These are phyloP conservation scores for Ferrisia virgata DNA, from an alignment of 2,888 invertebrate genomes.

Conservation along the genomic window DNA sequence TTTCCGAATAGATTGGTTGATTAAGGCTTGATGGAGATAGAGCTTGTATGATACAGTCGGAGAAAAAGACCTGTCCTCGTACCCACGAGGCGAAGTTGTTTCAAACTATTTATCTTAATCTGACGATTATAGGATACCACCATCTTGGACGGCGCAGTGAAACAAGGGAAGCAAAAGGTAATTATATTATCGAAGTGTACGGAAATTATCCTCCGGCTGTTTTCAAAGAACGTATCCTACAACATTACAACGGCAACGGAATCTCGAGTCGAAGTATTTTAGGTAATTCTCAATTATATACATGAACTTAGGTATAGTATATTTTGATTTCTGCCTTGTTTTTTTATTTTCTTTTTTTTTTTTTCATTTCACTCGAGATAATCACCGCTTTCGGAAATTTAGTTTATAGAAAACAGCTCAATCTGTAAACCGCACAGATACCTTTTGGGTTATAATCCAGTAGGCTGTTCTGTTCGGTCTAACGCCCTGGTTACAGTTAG, in stretches of 20 bases:
- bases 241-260: not conserved
- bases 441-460: not conserved
- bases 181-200: not conserved
- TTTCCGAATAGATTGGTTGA: slow-evolving; percentile 7
- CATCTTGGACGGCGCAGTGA: not conserved
- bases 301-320: not conserved
- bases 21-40: slow-evolving; percentile 21
- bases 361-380: not conserved
- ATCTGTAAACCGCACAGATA: slow-evolving; percentile 12
- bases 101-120: slow-evolving; percentile 28
- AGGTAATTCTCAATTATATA: not conserved
- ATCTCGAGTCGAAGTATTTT: not conserved
- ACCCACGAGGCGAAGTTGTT: slow-evolving; percentile 14
- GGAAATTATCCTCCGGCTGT: not conserved
- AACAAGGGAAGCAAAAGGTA: not conserved
- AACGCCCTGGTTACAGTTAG: slow-evolving; percentile 22
- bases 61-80: slow-evolving; percentile 23
- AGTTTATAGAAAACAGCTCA: slow-evolving; percentile 11
- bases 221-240: not conserved
- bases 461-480: not conserved
- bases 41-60: not conserved
- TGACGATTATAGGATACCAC: not conserved
- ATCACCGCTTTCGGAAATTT: not conserved
- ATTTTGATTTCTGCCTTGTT: not conserved
- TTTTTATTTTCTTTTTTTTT: not conserved